Evolutionary conservation across 1,140 invertebrate species (phyloP).

Genomic region (Drosophila athabasca): DNA sequence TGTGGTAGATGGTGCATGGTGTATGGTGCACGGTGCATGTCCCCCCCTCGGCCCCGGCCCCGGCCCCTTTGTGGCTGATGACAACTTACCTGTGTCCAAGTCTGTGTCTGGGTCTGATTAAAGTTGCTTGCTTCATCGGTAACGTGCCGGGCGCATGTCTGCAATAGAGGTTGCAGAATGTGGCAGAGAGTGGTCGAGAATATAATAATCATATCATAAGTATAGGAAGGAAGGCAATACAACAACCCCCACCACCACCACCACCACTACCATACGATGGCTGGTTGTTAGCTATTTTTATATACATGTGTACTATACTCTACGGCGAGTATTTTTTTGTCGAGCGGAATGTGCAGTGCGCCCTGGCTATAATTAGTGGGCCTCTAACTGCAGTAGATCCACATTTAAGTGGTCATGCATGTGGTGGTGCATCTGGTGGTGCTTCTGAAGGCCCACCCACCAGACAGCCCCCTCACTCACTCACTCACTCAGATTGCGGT

Average conservation of each 20-base stretch:
- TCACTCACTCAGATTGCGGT: slow-evolving; percentile 42
- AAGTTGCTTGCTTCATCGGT: slow-evolving; percentile 77
- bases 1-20: too few relatives aligned
- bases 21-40: too few relatives aligned
- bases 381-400: slow-evolving; percentile 51
- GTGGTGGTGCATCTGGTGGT: neutral
- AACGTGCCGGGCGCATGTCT: slow-evolving; percentile 78
- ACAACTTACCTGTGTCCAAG: slow-evolving; percentile 74
- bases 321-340: slow-evolving; percentile 11
- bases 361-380: slow-evolving; percentile 65
- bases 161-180: slow-evolving; percentile 25
- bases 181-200: slow-evolving; percentile 13
- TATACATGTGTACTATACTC: neutral
- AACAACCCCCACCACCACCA: slow-evolving; percentile 15
- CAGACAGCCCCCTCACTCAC: slow-evolving; percentile 23
- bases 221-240: slow-evolving; percentile 18
- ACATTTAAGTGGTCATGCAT: slow-evolving; percentile 39
- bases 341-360: slow-evolving; percentile 51
- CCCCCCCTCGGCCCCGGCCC: too few relatives aligned
- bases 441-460: slow-evolving; percentile 33
- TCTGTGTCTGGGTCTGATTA: slow-evolving; percentile 72
- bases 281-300: slow-evolving; percentile 52
- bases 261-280: slow-evolving; percentile 3
- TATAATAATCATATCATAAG: slow-evolving; percentile 45
- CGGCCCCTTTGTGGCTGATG: slow-evolving; percentile 33